Base-by-base conservation (phyloP, 2,888 invertebrate species). In the Branchellion lobata region DNA sequence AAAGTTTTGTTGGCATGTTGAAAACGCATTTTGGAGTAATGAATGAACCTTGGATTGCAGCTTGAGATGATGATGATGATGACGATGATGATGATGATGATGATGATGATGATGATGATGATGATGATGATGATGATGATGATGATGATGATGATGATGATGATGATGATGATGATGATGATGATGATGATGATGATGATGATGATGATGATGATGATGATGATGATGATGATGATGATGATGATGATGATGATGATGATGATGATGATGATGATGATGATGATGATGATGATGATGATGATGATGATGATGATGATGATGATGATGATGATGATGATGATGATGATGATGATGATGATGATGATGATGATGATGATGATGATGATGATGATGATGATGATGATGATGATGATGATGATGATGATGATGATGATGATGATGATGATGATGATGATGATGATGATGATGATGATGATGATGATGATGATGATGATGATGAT, bases 201-300 rank as follows among this genome's bases (percentile, higher is more conserved):
- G 72, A 72, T 18, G 31, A 72, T 72, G 31, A 27, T 72, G 72
- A 72, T 72, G 72, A 72, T 65, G 65, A 65, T 65, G 65, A 65
- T 65, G 65, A 65, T 18, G 65, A 65, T 65, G 65, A 65, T 65
- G 65, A 40, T 40, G 24, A 24, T 71, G 69, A 36, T 69, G 31
- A 31, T 72, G 72, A 72, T 72, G 72, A 72, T 72, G 72, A 72
- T 27, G 72, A 72, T 72, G 72, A 72, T 72, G 72, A 72, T 72
- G 72, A 72, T 72, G 72, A 72, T 72, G 72, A 72, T 27, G 72
- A 72, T 72, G 72, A 72, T 72, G 72, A 72, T 72, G 72, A 72
- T 72, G 72, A 72, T 72, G 72, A 72, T 72, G 72, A 72, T 72
- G 72, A 72, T 72, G 72, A 72, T 72, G 72, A 72, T 72, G 72